Percentiles rank a stretch among this genome's conserved stretches.
These are phyloP conservation scores for Ophioninae sp. DNA, from an alignment of 2,888 invertebrate genomes.

Conservation along the genomic window DNA sequence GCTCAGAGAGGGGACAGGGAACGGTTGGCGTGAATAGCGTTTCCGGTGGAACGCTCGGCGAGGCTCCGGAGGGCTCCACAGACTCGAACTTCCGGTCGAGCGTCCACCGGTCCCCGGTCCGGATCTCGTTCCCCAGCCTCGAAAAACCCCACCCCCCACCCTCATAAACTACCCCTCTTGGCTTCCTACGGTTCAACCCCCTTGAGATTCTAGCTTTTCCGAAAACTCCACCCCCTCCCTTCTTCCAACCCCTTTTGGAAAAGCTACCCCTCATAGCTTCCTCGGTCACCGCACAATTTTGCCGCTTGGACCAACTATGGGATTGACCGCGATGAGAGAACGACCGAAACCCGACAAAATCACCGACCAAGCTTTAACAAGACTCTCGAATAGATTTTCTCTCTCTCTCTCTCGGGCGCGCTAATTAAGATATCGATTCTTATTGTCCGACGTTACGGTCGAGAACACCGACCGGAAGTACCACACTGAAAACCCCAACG, in stretches of 20 bases:
- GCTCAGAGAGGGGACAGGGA: constrained; percentile 59
- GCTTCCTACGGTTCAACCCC: constrained; percentile 63
- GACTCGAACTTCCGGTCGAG: constrained; percentile 81
- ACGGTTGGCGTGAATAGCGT: constrained; percentile 77
- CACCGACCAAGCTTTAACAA: constrained; percentile 11
- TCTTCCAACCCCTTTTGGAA: not conserved
- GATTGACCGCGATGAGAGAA: constrained; percentile 33
- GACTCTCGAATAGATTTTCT: constrained; percentile 54
- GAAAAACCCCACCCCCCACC: constrained; percentile 14
- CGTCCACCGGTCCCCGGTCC: constrained; percentile 76
- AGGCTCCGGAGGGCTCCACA: constrained; percentile 79
- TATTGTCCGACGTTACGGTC: constrained; percentile 73
- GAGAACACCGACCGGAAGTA: constrained; percentile 72
- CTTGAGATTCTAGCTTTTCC: constrained; percentile 43
- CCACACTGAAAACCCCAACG: constrained; percentile 58
- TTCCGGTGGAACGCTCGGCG: constrained; percentile 79
- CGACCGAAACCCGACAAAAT: constrained; percentile 7
- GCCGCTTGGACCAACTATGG: constrained; percentile 27
- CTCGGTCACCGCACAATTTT: constrained; percentile 43
- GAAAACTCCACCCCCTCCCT: constrained; percentile 51
- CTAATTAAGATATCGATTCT: constrained; percentile 81
- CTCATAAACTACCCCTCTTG: not conserved
- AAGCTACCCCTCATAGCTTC: constrained; percentile 41
- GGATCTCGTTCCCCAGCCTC: constrained; percentile 69
- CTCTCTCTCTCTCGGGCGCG: constrained; percentile 62